phyloP scores from a whole-genome alignment of 2,888 invertebrate species.

The Agrotis ipsilon region DNA sequence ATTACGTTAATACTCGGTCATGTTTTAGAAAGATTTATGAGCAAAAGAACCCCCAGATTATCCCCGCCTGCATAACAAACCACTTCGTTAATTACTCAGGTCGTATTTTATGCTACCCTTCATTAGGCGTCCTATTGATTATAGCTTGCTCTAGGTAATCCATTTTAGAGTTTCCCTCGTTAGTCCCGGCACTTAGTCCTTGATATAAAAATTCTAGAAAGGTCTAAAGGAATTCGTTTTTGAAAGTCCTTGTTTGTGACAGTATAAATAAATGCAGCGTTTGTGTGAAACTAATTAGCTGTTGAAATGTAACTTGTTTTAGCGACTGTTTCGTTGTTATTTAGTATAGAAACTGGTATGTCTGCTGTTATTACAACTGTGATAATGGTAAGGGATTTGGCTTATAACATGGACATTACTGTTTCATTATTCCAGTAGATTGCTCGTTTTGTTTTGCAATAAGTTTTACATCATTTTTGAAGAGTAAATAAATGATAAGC shows the following conservation, averaged over 20 bases:
- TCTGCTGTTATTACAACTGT: constrained; percentile 23
- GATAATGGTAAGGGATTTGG: constrained; percentile 5
- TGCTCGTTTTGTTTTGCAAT: neutral
- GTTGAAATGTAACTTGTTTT: constrained; percentile 28
- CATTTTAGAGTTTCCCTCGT: constrained; percentile 54
- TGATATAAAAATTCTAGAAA: constrained; percentile 33
- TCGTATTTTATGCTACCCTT: constrained; percentile 36
- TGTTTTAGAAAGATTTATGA: neutral
- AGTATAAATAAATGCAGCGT: constrained; percentile 13
- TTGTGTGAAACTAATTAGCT: constrained; percentile 28
- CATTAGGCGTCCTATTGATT: constrained; percentile 50
- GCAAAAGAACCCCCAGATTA: neutral
- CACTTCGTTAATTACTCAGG: constrained; percentile 34
- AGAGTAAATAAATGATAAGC: too few species aligned
- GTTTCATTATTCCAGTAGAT: neutral
- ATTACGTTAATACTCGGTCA: neutral
- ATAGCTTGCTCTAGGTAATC: constrained; percentile 46
- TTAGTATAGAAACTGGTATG: constrained; percentile 27
- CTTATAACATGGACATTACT: neutral
- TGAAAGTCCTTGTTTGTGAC: constrained; percentile 5
- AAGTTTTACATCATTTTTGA: too few species aligned
- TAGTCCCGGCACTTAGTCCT: constrained; percentile 48
- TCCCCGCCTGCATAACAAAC: constrained; percentile 4
- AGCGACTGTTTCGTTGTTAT: constrained; percentile 25
- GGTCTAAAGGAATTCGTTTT: neutral